Conservation (phyloP, 2,888 invertebrate genomes). For the Campaea margaritaria region DNA sequence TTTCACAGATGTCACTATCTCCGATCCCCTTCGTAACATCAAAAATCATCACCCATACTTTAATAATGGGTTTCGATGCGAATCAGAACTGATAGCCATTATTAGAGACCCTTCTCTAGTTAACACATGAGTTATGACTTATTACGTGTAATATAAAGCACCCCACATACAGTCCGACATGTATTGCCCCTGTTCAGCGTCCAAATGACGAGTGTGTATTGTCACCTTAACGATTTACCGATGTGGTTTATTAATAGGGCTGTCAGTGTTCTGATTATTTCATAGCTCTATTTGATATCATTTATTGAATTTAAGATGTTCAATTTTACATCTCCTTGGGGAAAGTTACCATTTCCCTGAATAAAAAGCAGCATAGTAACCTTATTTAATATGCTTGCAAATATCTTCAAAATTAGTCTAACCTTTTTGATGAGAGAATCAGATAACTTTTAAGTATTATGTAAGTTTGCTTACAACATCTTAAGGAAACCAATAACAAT, state of each 20-base stretch:
- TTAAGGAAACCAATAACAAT: no score
- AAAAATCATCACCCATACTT: slow-evolving; percentile 62
- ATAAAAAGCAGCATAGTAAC: no score
- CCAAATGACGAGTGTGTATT: slow-evolving; percentile 79
- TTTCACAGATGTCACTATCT: slow-evolving; percentile 69
- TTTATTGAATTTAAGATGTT: background rate
- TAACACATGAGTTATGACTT: slow-evolving; percentile 80
- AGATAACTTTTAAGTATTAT: no score
- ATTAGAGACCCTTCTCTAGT: slow-evolving; percentile 67
- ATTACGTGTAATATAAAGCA: slow-evolving; percentile 55
- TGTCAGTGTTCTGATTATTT: slow-evolving; percentile 25
- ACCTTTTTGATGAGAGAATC: no score
- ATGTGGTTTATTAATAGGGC: slow-evolving; percentile 58
- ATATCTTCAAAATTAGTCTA: no score
- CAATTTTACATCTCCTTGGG: no score
- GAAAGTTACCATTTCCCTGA: no score
- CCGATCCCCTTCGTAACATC: slow-evolving; percentile 43
- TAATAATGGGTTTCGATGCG: slow-evolving; percentile 71
- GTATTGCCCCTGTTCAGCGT: slow-evolving; percentile 69
- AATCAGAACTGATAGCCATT: slow-evolving; percentile 70
- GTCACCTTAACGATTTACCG: slow-evolving; percentile 79
- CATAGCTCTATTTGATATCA: no score
- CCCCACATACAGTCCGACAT: slow-evolving; percentile 56
- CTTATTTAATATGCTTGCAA: no score
- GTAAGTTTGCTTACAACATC: no score